Base-by-base conservation (phyloP, 2,113 vertebrate genomes). In the Tyrannus savana region DNA sequence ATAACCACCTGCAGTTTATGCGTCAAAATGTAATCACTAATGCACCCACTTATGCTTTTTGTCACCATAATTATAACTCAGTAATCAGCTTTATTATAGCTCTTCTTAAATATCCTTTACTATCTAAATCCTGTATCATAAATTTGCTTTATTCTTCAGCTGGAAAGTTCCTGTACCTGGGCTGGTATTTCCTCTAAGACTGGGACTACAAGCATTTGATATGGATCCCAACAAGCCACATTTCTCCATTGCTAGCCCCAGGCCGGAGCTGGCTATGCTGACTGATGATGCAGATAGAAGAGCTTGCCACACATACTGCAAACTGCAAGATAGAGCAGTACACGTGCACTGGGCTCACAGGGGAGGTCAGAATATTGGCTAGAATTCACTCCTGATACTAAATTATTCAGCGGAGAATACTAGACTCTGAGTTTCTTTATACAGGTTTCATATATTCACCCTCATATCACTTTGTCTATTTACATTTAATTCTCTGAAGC, bases 341-440 rank as follows among this genome's bases (percentile, higher is more conserved):
- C 9, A 59, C 10, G 30, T 0, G 0, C 46, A 74, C 23, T 60
- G 60, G 47, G 33, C 14, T 47, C 69, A 55, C 16, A 55, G 31
- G 7, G n/a, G 33, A 89, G 56, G 23, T 64, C 69, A 84, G n/a
- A 74, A 71, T 53, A 24, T 30, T 66, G 50, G 46, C 42, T 68
- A 63, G 63, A 89, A 63, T 47, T 91, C 25, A 91, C 18, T 81
- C 84, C 44, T 89, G 49, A 39, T 74, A 60, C 30, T 72, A 24
- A 9, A 10, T 64, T 64, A 52, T 30, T 75, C 74, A 93, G 30
- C 81, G 89, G 44, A 82, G 33, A 75, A 68, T 49, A 87, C 7
- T 66, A 93, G 53, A 50, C 14, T 37, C 3, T 19, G 7, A 37
- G 28, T 49, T 66, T 73, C 77, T 73, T 62, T 69, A 81, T 8